A percentile compares a stretch with the other conserved stretches of the same genome.
These are phyloP conservation scores for Opisthograptis luteolata DNA, from an alignment of 2,888 invertebrate species.

Conservation along the genomic window DNA sequence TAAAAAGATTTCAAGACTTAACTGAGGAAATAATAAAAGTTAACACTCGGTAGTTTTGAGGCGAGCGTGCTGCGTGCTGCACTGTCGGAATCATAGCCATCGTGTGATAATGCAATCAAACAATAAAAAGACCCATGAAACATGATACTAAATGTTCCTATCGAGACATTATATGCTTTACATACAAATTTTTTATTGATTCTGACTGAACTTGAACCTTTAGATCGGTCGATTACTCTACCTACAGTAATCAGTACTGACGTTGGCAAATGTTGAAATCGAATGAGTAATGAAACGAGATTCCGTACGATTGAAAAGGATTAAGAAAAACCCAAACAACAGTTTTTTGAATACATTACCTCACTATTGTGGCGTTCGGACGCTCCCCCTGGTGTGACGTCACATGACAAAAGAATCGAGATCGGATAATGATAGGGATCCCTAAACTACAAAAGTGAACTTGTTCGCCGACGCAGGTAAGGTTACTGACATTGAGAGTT, in stretches of 20 bases:
- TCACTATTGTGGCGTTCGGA: slow-evolving; percentile 58
- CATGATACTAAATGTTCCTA: too few species aligned
- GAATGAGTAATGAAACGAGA: slow-evolving; percentile 57
- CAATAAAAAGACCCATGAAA: too few species aligned
- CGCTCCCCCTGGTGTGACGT: slow-evolving; percentile 53
- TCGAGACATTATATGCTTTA: too few species aligned
- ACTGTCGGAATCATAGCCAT: too few species aligned
- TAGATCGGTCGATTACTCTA: too few species aligned
- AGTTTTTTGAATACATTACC: slow-evolving; percentile 64
- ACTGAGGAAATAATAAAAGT: too few species aligned
- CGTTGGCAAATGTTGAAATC: slow-evolving; percentile 45
- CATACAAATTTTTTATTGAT: too few species aligned
- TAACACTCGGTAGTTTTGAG: too few species aligned
- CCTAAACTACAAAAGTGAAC: slow-evolving; percentile 56
- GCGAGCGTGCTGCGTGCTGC: too few species aligned
- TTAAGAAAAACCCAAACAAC: slow-evolving; percentile 51
- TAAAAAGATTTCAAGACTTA: too few species aligned
- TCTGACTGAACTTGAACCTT: too few species aligned
- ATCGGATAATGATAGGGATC: slow-evolving; percentile 53
- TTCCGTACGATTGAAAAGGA: slow-evolving; percentile 51
- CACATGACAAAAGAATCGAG: slow-evolving; percentile 50
- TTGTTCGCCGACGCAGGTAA: slow-evolving; percentile 49
- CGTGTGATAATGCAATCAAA: too few species aligned
- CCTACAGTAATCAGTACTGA: slow-evolving; percentile 34
- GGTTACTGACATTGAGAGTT: slow-evolving; percentile 36